Evolutionary conservation across 2,797 vertebrate species (phyloP), one percentile per base, ranked within the genome.

Genomic region (Alectoris magna): DNA sequence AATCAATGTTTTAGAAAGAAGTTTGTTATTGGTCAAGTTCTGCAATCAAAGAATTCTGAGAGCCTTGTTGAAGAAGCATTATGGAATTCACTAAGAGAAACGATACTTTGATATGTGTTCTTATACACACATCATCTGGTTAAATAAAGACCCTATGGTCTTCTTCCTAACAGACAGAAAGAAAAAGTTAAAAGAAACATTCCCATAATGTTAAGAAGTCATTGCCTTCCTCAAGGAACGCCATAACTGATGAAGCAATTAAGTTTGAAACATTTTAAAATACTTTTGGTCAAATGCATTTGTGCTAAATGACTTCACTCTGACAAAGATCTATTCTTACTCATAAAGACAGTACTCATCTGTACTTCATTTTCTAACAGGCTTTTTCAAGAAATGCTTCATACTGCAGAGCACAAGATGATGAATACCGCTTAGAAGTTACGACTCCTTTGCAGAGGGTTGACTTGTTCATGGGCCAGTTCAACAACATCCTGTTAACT

Each of bases 391-490:
- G 98, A 76, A 99, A 99, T 86, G 97, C 97, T 27, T 98, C 98
- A 3, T 97, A 97, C 95, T 99, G 99, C 84, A 98, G 98, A 95
- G 98, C 97, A 5, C 98, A 98, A 36, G 98, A 98, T 88, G 98
- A 98, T 90, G 98, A 98, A 70, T 99, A 99, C 95, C 98, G 98
- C 31, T 98, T 99, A 29, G 98, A 99, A 97, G 98, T 99, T 92
- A 99, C 98, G 3, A 98, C 98, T 88, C 98, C 98, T 79, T 97
- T 99, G 89, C 98, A 98, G n/a, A 98, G 99, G 11, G 96, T 99
- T 80, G 99, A 99, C 97, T 98, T 98, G 97, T 99, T 99, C 97
- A 98, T 98, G 92, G 98, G 98, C 59, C 98, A 98, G 74, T 98
- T 99, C 97, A 98, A 97, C 29, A 97, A 97, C 63, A 98, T 99